Evolutionary conservation across 2,888 invertebrate genomes (phyloP).

Genomic region (Drosophila kuntzei): DNA sequence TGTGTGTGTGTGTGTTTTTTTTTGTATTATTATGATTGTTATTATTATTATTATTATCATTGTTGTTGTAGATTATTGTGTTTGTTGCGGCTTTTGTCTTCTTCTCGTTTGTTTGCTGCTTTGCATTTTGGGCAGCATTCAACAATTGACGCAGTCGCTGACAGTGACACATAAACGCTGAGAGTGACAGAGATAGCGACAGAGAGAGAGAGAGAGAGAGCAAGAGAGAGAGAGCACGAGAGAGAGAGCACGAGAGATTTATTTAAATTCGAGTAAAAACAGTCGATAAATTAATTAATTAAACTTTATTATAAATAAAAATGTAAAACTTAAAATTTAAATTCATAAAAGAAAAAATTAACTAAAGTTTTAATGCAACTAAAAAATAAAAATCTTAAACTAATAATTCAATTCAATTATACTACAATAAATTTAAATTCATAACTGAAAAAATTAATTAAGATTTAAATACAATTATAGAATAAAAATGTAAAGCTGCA

Average conservation of each 20-base stretch:
- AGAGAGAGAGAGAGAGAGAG: neutral
- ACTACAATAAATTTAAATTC: no score
- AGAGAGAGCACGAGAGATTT: neutral
- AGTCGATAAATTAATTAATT: no score
- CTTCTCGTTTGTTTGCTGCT: conserved; percentile 44
- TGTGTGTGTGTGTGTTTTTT: conserved; percentile 1
- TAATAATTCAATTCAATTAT: no score
- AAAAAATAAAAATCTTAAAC: no score
- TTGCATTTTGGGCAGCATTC: conserved; percentile 28
- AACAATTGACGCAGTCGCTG: conserved; percentile 46
- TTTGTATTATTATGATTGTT: conserved; percentile 11
- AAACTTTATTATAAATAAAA: no score
- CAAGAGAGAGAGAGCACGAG: neutral
- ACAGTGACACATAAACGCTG: conserved; percentile 44
- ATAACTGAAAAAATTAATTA: no score
- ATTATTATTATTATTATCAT: neutral
- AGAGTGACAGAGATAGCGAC: neutral
- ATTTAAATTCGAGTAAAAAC: no score
- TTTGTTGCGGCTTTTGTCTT: conserved; percentile 39
- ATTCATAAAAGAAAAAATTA: no score
- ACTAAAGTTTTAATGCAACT: no score
- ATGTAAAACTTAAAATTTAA: no score
- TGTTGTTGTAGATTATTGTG: conserved; percentile 4
- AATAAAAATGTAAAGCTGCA: no score
- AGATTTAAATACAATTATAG: no score